phyloP scores from a whole-genome alignment of 92 coral and sea anemone species.

The Epizoanthus rinbou region DNA sequence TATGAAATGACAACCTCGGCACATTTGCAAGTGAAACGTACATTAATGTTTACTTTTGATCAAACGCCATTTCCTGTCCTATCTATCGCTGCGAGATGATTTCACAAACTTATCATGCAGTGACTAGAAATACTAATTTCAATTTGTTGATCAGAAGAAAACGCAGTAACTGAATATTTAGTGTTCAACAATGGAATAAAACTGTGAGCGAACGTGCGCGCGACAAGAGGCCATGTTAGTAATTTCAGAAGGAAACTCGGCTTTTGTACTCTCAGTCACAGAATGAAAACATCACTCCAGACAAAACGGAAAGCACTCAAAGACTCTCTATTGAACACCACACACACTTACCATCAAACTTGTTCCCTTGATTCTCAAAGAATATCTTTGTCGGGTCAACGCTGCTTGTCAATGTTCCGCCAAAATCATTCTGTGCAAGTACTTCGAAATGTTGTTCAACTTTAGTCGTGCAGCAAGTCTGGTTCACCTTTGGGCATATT shows the following conservation, averaged over 20 bases:
- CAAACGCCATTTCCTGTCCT: constrained; percentile 44
- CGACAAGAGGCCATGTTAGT: constrained; percentile 13
- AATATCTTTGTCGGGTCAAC: constrained; percentile 14
- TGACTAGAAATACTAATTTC: background rate
- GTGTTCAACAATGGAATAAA: background rate
- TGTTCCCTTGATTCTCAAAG: constrained; percentile 26
- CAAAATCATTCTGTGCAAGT: constrained; percentile 21
- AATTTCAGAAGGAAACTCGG: background rate
- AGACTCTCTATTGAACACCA: background rate
- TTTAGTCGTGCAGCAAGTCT: constrained; percentile 13
- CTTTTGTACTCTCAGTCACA: background rate
- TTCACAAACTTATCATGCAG: constrained; percentile 7
- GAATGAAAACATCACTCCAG: background rate
- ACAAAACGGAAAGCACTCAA: background rate
- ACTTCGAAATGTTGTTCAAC: constrained; percentile 36
- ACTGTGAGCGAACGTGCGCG: constrained; percentile 9
- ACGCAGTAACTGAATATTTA: background rate
- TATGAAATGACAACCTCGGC: background rate
- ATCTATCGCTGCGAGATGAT: background rate
- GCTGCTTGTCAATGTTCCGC: constrained; percentile 14
- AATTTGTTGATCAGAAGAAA: background rate
- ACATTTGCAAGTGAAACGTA: background rate
- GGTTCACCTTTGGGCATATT: constrained; percentile 14
- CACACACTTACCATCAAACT: constrained; percentile 26
- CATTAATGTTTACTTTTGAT: constrained; percentile 43